These are phyloP conservation scores for Pipistrellus kuhlii DNA, from an alignment of 2,797 vertebrate genomes.

Conservation along the genomic window DNA sequence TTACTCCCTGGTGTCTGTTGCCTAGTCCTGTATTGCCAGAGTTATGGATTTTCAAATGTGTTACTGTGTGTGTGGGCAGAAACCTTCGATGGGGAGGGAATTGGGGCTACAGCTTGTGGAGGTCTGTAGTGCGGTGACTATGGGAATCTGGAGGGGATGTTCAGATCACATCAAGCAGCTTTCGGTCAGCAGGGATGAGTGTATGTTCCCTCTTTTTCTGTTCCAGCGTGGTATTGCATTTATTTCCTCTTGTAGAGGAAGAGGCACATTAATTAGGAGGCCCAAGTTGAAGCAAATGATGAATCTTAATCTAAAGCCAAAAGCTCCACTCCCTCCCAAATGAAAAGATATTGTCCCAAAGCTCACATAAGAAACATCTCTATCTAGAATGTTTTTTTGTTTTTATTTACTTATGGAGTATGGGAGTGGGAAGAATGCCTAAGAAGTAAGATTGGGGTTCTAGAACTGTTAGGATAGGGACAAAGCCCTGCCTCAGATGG, in stretches of 20 bases:
- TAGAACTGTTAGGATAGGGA: conserved; percentile 46
- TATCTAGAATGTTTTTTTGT: conserved; percentile 56
- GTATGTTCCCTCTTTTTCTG: background rate
- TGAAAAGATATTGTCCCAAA: background rate
- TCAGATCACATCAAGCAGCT: background rate
- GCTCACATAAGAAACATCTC: conserved; percentile 10
- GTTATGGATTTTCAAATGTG: background rate
- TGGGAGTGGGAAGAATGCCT: conserved; percentile 28
- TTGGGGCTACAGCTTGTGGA: background rate
- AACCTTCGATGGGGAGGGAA: background rate
- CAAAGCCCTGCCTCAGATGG: background rate
- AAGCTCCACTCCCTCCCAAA: background rate
- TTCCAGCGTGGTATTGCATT: background rate
- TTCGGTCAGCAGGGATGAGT: background rate
- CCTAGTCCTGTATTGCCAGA: conserved; percentile 19
- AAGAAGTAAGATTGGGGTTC: conserved; percentile 54
- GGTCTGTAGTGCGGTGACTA: background rate
- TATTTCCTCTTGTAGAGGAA: conserved; percentile 46
- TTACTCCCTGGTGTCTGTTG: background rate
- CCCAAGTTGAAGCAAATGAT: conserved; percentile 48
- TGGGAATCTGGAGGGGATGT: background rate
- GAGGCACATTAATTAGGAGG: background rate
- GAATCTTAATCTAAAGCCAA: conserved; percentile 14
- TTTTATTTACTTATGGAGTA: conserved; percentile 43
- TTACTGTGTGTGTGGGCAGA: background rate